Percentiles rank a stretch among this genome's conserved stretches.
Conservation (phyloP, 2,113 vertebrate species). For the Scortum barcoo region DNA sequence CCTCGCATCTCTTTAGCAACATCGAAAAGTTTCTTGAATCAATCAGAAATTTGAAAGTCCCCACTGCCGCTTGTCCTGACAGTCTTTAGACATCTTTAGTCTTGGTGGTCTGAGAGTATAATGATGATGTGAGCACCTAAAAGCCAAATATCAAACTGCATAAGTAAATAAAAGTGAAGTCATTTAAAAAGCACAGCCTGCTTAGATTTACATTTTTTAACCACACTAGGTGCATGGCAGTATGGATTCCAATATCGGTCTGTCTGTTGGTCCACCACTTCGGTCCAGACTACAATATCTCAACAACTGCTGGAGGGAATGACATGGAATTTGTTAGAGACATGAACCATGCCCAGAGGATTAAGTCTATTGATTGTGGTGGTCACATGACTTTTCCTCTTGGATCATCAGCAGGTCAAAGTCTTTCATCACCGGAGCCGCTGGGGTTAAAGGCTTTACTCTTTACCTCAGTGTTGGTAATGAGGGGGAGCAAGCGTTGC, state of each 20-base stretch:
- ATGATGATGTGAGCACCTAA: slow-evolving; percentile 10
- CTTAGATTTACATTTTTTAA: not conserved
- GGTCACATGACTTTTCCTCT: not conserved
- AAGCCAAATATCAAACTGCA: slow-evolving; percentile 19
- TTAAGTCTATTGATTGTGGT: not conserved
- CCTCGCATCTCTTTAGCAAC: slow-evolving; percentile 59
- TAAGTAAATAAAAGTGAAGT: slow-evolving; percentile 4
- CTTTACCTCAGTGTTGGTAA: not conserved
- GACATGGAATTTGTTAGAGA: not conserved
- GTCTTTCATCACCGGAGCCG: not conserved
- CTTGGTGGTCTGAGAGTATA: slow-evolving; percentile 12
- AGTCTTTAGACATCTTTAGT: slow-evolving; percentile 25
- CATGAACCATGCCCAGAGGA: not conserved
- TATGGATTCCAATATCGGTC: not conserved
- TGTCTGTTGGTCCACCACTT: not conserved
- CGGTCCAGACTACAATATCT: not conserved
- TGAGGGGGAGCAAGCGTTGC: not conserved
- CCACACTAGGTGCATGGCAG: not conserved
- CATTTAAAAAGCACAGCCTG: not conserved
- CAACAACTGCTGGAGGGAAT: not conserved
- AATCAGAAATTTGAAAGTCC: slow-evolving; percentile 66
- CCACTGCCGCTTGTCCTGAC: slow-evolving; percentile 26
- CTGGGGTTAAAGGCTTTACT: not conserved
- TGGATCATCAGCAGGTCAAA: not conserved
- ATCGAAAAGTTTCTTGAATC: slow-evolving; percentile 66